Base-by-base conservation (phyloP, 2,888 invertebrate genomes). In the Agrochola macilenta region DNA sequence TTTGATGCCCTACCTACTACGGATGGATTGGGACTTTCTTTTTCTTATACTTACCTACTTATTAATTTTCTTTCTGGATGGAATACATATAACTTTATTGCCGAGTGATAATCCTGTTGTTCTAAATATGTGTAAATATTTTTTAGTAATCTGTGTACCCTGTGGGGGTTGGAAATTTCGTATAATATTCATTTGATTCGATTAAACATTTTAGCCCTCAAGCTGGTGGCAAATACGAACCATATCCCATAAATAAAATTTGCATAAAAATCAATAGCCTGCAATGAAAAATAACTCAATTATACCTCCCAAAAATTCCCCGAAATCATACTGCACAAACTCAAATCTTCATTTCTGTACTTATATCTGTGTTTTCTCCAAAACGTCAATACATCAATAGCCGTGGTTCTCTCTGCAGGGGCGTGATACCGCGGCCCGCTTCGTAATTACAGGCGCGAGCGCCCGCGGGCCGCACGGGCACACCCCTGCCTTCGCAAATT, bases 321-420 rank as follows among this genome's bases (percentile, higher is more conserved):
- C 14, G 83, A 82, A 86, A 66, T 79, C 76, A 82, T 86, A 85
- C 79, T 11, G 89, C 90, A 89, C 90, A 78, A 83, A 86, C 88
- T 87, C 86, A 89, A 91, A 88, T 80, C 76, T 78, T 84, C 87
- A 90, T 90, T 91, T 91, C 84, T 74, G 86, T 84, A 90, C 90
- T 86, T 93, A 88, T 88, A 86, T 88, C 79, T 84, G 89, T 93
- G 78, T 92, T 91, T 88, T 85, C 86, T 87, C 78, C 78, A 91
- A 91, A 91, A 90, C 91, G 92, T 95, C 95, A 93, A 96, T 96
- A 94, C 95, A 96, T 96, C 95, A 95, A 95, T 94, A 93, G 89
- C 88, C 88, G 86, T 87, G 89, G 90, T 87, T 89, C 76, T 89
- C 90, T 90, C 90, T 85, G 87, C 90, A 90, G 91, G 93, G 94